A percentile compares a stretch with the other conserved stretches of the same genome.
These are phyloP conservation scores for Pterophyllum scalare DNA, from an alignment of 2,113 vertebrate species.

Conservation along the genomic window DNA sequence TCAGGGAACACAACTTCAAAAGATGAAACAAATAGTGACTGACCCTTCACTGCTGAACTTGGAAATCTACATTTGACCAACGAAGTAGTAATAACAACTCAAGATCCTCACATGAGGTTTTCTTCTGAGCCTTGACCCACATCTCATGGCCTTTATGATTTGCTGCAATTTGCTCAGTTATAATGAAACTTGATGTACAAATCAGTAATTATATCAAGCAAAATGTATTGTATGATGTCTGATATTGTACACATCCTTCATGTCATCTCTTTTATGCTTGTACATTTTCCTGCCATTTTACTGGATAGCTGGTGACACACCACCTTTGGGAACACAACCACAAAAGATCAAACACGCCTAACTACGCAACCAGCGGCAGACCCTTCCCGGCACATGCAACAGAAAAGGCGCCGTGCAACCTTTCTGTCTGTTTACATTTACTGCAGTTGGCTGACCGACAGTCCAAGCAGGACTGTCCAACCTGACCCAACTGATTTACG, in stretches of 20 bases:
- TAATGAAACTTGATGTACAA: neutral
- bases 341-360: constrained; percentile 52
- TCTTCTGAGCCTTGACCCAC: too few species aligned
- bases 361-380: constrained; percentile 32
- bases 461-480: neutral
- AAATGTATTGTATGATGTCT: neutral
- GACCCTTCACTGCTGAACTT: too few species aligned
- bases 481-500: neutral
- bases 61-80: too few species aligned
- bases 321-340: constrained; percentile 39
- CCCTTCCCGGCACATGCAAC: constrained; percentile 26
- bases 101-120: too few species aligned
- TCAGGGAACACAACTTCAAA: too few species aligned
- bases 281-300: constrained; percentile 48
- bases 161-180: neutral
- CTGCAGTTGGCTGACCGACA: constrained; percentile 13
- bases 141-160: too few species aligned
- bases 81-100: too few species aligned
- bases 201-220: neutral
- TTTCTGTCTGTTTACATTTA: constrained; percentile 57
- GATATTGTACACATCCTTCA: neutral
- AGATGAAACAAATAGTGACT: too few species aligned
- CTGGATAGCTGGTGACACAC: constrained; percentile 68
- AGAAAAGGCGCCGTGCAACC: constrained; percentile 31
- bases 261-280: neutral